These are phyloP conservation scores for Drosophila suboccidentalis DNA, from an alignment of 2,888 invertebrate species.

Conservation along the genomic window DNA sequence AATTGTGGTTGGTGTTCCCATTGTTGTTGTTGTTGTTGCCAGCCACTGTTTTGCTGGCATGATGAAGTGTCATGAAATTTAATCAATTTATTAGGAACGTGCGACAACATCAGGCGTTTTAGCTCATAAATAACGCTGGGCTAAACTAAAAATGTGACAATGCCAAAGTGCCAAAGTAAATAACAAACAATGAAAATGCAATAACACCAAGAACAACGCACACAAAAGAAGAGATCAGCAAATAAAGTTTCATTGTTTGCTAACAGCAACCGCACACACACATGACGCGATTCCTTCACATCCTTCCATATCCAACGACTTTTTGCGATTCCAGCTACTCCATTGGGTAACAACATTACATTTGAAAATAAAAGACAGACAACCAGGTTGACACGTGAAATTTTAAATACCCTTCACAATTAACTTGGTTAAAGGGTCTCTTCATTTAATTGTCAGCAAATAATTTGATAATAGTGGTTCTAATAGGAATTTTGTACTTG, in stretches of 20 bases:
- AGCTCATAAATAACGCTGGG: slow-evolving; percentile 61
- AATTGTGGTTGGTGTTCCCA: slow-evolving; percentile 52
- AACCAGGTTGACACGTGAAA: background rate
- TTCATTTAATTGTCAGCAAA: too few relatives aligned
- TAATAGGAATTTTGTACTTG: too few relatives aligned
- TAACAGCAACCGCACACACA: slow-evolving; percentile 48
- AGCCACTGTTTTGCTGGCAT: slow-evolving; percentile 51
- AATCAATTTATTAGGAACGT: slow-evolving; percentile 79
- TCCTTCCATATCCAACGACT: slow-evolving; percentile 29
- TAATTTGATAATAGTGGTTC: too few relatives aligned
- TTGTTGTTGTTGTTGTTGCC: slow-evolving; percentile 19
- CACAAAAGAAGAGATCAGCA: slow-evolving; percentile 46
- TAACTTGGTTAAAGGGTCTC: background rate
- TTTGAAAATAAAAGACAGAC: slow-evolving; percentile 22
- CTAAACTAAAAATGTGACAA: slow-evolving; percentile 78
- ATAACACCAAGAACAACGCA: slow-evolving; percentile 59
- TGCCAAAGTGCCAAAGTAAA: slow-evolving; percentile 78
- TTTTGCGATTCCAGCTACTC: slow-evolving; percentile 32
- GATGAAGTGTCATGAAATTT: slow-evolving; percentile 81
- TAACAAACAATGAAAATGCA: slow-evolving; percentile 80
- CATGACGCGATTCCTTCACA: slow-evolving; percentile 31
- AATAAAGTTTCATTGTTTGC: slow-evolving; percentile 79
- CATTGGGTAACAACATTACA: slow-evolving; percentile 40
- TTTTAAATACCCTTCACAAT: slow-evolving; percentile 12
- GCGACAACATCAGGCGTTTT: slow-evolving; percentile 61